These are phyloP conservation scores for Microcebus ravelobensis DNA, from an alignment of 2,113 vertebrate genomes.

Conservation along the genomic window DNA sequence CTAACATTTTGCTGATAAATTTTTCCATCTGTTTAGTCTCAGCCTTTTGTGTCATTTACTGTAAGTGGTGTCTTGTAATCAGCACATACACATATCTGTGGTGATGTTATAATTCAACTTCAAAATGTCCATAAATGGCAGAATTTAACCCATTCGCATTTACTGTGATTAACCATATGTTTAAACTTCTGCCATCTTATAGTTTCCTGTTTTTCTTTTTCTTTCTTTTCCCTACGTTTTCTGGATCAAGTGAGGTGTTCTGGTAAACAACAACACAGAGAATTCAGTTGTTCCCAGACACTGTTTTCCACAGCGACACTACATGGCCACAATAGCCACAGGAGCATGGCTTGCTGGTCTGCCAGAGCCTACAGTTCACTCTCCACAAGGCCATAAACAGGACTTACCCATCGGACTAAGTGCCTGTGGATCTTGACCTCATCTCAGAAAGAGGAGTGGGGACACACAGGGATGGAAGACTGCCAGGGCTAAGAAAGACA, in stretches of 20 bases:
- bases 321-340: background rate
- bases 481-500: background rate
- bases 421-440: background rate
- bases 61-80: background rate
- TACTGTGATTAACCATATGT: background rate
- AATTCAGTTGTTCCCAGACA: background rate
- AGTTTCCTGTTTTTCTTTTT: background rate
- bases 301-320: background rate
- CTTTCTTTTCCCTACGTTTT: background rate
- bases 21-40: background rate
- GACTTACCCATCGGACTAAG: background rate
- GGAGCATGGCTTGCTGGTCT: background rate
- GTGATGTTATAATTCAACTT: background rate
- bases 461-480: background rate
- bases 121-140: background rate
- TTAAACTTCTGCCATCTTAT: background rate
- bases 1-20: background rate
- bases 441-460: background rate
- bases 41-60: background rate
- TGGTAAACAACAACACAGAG: background rate
- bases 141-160: background rate
- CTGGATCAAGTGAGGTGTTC: background rate
- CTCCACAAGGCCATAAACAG: background rate
- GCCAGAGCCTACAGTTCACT: background rate
- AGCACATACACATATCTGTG: background rate